phyloP scores from a whole-genome alignment of 1,140 invertebrate species.

The Spodoptera litura region DNA sequence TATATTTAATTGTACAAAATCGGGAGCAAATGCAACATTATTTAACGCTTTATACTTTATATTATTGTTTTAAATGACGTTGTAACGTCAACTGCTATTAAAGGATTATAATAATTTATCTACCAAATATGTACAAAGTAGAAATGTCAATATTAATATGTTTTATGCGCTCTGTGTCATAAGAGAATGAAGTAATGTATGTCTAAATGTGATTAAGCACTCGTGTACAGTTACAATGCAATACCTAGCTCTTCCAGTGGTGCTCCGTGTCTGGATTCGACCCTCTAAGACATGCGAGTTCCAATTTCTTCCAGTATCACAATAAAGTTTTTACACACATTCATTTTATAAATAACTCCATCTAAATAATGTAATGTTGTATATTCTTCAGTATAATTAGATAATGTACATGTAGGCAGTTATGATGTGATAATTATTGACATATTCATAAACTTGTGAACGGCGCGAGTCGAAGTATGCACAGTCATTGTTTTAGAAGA shows the following conservation, averaged over 20 bases:
- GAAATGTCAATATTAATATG: constrained; percentile 17
- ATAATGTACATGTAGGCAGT: constrained; percentile 60
- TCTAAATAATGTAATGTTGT: constrained; percentile 41
- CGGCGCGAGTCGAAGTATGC: constrained; percentile 31
- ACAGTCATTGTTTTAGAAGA: constrained; percentile 51
- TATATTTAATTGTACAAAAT: constrained; percentile 58
- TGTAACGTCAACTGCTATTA: neutral
- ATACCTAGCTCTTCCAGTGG: constrained; percentile 31
- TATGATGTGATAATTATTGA: constrained; percentile 64
- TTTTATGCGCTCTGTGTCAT: constrained; percentile 1
- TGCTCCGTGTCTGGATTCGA: neutral
- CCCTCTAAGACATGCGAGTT: neutral
- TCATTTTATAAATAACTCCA: constrained; percentile 18
- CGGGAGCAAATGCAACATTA: constrained; percentile 57
- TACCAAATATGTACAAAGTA: constrained; percentile 14
- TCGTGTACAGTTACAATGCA: constrained; percentile 42
- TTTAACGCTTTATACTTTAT: constrained; percentile 28
- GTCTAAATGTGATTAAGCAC: constrained; percentile 20
- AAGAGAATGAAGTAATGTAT: constrained; percentile 24
- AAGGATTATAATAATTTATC: neutral
- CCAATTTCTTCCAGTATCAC: constrained; percentile 38
- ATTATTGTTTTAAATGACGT: constrained; percentile 1
- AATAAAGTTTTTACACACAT: constrained; percentile 26
- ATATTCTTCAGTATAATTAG: constrained; percentile 54
- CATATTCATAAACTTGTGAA: constrained; percentile 60